These are phyloP conservation scores for Coptotermes formosanus DNA, from an alignment of 1,140 invertebrate species.

Conservation along the genomic window DNA sequence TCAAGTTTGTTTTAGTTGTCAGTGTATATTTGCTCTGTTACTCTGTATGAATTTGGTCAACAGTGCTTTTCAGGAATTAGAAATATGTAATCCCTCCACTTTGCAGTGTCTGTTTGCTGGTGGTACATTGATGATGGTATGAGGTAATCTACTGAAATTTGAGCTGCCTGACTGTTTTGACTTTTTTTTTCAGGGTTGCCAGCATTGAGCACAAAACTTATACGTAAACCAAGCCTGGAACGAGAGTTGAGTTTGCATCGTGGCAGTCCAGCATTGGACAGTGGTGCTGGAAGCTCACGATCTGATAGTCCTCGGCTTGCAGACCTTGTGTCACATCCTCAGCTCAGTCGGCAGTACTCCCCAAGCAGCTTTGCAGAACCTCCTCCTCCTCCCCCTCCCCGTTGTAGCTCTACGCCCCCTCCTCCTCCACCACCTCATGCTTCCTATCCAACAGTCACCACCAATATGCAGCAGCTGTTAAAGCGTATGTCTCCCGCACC, in stretches of 20 bases:
- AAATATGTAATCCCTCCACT: too few relatives aligned
- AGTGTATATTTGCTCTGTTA: too few relatives aligned
- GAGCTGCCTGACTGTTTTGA: not conserved
- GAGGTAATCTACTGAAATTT: too few relatives aligned
- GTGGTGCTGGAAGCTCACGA: slow-evolving; percentile 80
- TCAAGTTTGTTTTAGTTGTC: too few relatives aligned
- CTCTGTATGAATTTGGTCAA: too few relatives aligned
- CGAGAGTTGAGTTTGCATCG: slow-evolving; percentile 70
- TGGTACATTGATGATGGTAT: too few relatives aligned
- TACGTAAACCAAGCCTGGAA: slow-evolving; percentile 83
- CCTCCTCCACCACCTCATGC: slow-evolving; percentile 67
- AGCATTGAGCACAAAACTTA: slow-evolving; percentile 69
- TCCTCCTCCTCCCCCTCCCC: slow-evolving; percentile 48
- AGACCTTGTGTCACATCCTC: slow-evolving; percentile 50
- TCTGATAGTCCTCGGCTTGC: slow-evolving; percentile 75
- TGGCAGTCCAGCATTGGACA: slow-evolving; percentile 82
- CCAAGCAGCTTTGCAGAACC: slow-evolving; percentile 57
- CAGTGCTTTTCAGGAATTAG: too few relatives aligned
- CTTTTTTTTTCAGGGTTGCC: slow-evolving; percentile 39
- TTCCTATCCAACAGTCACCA: slow-evolving; percentile 54
- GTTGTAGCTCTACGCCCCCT: slow-evolving; percentile 62
- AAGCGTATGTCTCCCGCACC: slow-evolving; percentile 82
- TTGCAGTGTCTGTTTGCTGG: too few relatives aligned
- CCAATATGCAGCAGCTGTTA: slow-evolving; percentile 76
- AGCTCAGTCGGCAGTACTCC: slow-evolving; percentile 60